Base-by-base conservation (phyloP, 2,888 invertebrate species). In the Sepiola atlantica region DNA sequence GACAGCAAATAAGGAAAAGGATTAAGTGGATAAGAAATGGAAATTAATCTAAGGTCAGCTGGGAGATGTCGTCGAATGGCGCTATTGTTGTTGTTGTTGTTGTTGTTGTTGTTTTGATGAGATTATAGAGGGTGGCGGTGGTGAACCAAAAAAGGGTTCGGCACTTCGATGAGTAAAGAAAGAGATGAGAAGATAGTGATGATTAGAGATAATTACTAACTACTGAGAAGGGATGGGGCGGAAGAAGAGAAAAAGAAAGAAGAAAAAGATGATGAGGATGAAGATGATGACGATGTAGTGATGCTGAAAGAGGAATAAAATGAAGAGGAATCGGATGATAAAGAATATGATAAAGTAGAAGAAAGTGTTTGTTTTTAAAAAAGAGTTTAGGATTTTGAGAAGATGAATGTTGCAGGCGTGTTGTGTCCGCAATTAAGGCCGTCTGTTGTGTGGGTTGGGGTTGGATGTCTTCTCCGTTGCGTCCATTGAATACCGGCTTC, bases 1-100 rank as follows among this genome's bases (percentile, higher is more conserved):
- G 77, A 77, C 77, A 77, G 77, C 77, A 32, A 32, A 77, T 77
- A 77, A 77, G 77, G 77, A 77, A 77, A 77, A n/a, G 77, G 77
- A 77, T 77, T 77, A 32, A 77, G 77, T n/a, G 77, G 14, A 77
- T 77, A 77, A 77, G 77, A 77, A n/a, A 77, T 77, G 1, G 77
- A 77, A 77, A 77, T 77, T 77, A 77, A 77, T 77, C 77, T 77
- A 12, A n/a, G 77, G 77, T 77, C 77, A 77, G 77, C 18, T 77
- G 77, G 77, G 77, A 77, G n/a, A n/a, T 45, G 45, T 77, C n/a
- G 32, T 16, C 16, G n/a, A n/a, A 77, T n/a, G 18, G 3, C n/a
- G n/a, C 77, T 32, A 32, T 77, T 77, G 77, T 77, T 77, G n/a
- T 77, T 57, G 57, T 57, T 57, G 57, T 57, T 77, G 77, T 77